These are phyloP conservation scores for Neoniphon sammara DNA, from an alignment of 2,797 vertebrate genomes.

Conservation along the genomic window DNA sequence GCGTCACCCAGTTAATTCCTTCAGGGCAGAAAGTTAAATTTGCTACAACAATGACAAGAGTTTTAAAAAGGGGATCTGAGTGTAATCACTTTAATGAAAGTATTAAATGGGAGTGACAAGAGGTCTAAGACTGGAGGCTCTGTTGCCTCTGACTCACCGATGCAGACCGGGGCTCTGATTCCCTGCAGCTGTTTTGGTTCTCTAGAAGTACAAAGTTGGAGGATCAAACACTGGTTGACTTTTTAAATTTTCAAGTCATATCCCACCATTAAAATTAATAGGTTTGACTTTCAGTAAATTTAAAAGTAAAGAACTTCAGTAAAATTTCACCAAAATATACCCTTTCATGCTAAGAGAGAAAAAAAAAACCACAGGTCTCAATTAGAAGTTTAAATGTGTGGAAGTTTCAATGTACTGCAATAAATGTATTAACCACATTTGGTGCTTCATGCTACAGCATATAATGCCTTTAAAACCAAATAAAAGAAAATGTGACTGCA, in stretches of 20 bases:
- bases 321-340: background rate
- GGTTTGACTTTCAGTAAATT: background rate
- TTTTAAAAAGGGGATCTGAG: slow-evolving; percentile 51
- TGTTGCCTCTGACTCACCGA: slow-evolving; percentile 68
- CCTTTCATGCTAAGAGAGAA: slow-evolving; percentile 4
- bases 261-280: background rate
- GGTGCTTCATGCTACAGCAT: background rate
- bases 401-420: background rate
- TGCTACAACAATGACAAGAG: slow-evolving; percentile 63
- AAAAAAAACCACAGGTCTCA: background rate
- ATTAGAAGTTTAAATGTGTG: background rate
- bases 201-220: slow-evolving; percentile 54
- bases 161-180: slow-evolving; percentile 40
- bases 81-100: slow-evolving; percentile 77
- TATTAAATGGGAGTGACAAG: slow-evolving; percentile 75
- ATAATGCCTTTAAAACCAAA: background rate
- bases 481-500: background rate
- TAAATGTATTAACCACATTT: background rate
- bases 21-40: slow-evolving; percentile 59
- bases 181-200: slow-evolving; percentile 62
- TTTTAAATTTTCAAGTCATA: slow-evolving; percentile 26
- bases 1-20: slow-evolving; percentile 57
- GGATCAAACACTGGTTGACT: slow-evolving; percentile 38
- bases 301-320: no score
- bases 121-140: slow-evolving; percentile 62